A percentile compares a stretch with the other conserved stretches of the same genome.
Conservation (phyloP, 2,113 vertebrate genomes). For the Erpornis zantholeuca region DNA sequence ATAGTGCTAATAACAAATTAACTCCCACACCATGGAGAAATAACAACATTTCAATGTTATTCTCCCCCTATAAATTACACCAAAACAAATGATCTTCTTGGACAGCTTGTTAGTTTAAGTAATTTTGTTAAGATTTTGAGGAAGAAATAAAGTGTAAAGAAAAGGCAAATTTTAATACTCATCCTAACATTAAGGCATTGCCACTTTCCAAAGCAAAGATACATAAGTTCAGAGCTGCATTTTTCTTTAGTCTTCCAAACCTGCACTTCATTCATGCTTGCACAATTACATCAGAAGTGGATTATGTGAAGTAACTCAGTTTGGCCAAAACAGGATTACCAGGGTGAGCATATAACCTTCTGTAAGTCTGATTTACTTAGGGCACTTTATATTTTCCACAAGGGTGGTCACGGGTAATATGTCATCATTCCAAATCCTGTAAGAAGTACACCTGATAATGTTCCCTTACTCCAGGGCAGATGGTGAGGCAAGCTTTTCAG, state of each 20-base stretch:
- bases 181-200: background rate
- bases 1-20: slow-evolving; percentile 27
- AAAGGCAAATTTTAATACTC: background rate
- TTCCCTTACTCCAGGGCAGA: background rate
- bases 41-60: background rate
- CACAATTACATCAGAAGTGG: background rate
- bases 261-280: background rate
- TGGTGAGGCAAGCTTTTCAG: background rate
- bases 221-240: background rate
- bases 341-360: background rate
- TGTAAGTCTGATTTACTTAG: slow-evolving; percentile 26
- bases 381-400: slow-evolving; percentile 33
- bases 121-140: background rate
- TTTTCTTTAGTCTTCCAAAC: background rate
- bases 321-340: slow-evolving; percentile 34
- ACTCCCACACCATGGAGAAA: background rate
- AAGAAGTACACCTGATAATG: slow-evolving; percentile 18
- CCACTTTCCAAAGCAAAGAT: background rate
- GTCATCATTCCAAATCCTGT: slow-evolving; percentile 28
- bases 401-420: background rate
- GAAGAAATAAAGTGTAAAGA: background rate
- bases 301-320: slow-evolving; percentile 20
- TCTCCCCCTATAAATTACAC: background rate
- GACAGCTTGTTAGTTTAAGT: background rate
- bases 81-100: background rate